These are phyloP conservation scores for Telmatherina bonti DNA, from an alignment of 2,797 vertebrate species.

Conservation along the genomic window DNA sequence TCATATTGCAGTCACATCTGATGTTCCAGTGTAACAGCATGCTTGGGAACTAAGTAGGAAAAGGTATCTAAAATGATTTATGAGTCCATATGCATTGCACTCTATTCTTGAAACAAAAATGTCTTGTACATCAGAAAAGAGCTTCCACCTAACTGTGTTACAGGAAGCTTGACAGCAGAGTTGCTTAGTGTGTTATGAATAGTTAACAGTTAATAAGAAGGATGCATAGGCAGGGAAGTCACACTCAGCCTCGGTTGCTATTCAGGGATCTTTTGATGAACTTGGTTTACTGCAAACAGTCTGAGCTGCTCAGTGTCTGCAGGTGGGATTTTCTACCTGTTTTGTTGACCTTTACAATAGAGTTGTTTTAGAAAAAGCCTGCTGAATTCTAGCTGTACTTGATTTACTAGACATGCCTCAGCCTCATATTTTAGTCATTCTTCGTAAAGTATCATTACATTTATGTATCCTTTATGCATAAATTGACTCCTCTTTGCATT, in stretches of 20 bases:
- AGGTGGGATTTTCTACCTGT: neutral
- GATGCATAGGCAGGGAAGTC: neutral
- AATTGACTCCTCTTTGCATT: neutral
- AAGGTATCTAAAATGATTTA: neutral
- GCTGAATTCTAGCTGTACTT: neutral
- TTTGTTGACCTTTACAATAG: neutral
- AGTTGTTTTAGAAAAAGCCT: neutral
- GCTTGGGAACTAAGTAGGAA: neutral
- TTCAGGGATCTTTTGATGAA: constrained; percentile 4
- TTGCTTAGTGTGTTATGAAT: neutral
- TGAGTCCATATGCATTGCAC: neutral
- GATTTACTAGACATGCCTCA: neutral
- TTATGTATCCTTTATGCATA: neutral
- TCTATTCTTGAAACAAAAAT: no score
- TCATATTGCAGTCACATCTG: constrained; percentile 28
- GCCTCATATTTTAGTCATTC: neutral
- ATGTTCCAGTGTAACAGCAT: constrained; percentile 10
- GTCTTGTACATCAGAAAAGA: neutral
- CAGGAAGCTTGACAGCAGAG: neutral
- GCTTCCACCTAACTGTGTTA: neutral
- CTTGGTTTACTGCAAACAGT: constrained; percentile 15
- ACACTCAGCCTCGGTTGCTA: constrained; percentile 2
- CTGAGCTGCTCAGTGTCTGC: neutral
- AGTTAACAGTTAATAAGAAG: neutral
- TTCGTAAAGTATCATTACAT: neutral